Conservation (phyloP, 1,140 invertebrate species). For the Apis mellifera region Amel_HAv3.1 CM009934.2:5321001-5321500, state of each 20-base stretch:
- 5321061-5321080: neutral
- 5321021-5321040: neutral
- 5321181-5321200: neutral
- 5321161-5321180: neutral
- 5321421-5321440: too few relatives aligned
- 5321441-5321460: too few relatives aligned
- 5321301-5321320: neutral
- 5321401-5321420: neutral
- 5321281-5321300: neutral
- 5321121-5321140: neutral
- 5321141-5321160: neutral
- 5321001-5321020: neutral
- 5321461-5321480: too few relatives aligned
- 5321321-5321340: neutral
- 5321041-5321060: neutral
- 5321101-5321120: neutral
- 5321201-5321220: slow-evolving; percentile 16
- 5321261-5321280: neutral
- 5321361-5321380: neutral
- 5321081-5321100: slow-evolving; percentile 12
- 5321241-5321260: neutral
- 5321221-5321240: neutral
- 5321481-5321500: too few relatives aligned
- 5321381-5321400: neutral
- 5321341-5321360: neutral